phyloP scores from a whole-genome alignment of 1,140 invertebrate genomes.

The Procambarus clarkii region DNA sequence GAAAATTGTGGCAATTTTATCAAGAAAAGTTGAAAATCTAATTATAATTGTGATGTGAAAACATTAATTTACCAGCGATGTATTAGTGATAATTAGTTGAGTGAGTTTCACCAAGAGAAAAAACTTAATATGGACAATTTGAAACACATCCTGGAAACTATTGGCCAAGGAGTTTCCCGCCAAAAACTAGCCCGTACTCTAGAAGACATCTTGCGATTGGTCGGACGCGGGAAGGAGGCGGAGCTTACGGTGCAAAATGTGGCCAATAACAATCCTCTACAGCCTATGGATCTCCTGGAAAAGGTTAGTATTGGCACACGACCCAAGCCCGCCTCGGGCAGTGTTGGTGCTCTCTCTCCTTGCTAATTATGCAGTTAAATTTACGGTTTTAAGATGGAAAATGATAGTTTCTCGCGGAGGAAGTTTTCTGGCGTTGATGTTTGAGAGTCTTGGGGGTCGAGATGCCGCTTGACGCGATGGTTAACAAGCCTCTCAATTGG shows the following conservation, averaged over 20 bases:
- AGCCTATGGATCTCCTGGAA: slow-evolving; percentile 60
- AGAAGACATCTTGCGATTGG: slow-evolving; percentile 37
- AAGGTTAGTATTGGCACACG: slow-evolving; percentile 50
- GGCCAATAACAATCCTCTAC: slow-evolving; percentile 56
- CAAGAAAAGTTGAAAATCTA: not conserved
- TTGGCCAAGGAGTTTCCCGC: slow-evolving; percentile 16
- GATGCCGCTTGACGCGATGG: not conserved
- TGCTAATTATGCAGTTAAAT: not conserved
- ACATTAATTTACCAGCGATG: not conserved
- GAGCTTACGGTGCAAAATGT: slow-evolving; percentile 57
- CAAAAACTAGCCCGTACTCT: slow-evolving; percentile 24
- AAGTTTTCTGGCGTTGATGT: not conserved
- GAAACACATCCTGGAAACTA: slow-evolving; percentile 7
- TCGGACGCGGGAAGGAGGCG: slow-evolving; percentile 45
- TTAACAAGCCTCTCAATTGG: not conserved
- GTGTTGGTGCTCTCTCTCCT: not conserved
- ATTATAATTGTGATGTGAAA: not conserved
- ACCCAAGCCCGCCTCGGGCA: not conserved
- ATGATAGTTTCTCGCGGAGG: not conserved
- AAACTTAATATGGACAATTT: slow-evolving; percentile 18
- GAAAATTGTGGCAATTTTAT: not conserved
- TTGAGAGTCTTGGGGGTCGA: too few species aligned
- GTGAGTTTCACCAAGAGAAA: not conserved
- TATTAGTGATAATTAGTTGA: too few species aligned
- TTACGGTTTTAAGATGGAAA: not conserved